phyloP scores from a whole-genome alignment of 2,113 vertebrate species.

The Xyrauchen texanus region DNA sequence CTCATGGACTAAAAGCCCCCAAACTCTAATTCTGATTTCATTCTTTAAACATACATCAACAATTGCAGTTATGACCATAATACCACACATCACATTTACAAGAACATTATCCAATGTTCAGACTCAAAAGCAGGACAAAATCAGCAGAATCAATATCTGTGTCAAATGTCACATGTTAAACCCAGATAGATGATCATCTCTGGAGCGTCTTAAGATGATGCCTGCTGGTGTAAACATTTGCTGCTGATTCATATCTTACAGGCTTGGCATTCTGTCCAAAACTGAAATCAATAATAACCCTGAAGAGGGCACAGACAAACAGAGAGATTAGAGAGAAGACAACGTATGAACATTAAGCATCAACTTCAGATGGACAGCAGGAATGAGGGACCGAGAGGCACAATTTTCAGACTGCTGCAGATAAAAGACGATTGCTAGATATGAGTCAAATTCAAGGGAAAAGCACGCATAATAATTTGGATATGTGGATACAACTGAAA shows the following conservation, averaged over 20 bases:
- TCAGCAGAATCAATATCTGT: not conserved
- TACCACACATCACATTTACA: not conserved
- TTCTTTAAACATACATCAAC: no score
- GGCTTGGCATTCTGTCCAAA: conserved; percentile 36
- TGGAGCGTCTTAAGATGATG: not conserved
- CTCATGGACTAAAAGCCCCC: no score
- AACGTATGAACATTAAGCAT: conserved; percentile 30
- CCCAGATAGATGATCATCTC: not conserved
- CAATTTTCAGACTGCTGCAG: not conserved
- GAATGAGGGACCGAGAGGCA: not conserved
- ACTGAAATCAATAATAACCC: conserved; percentile 35
- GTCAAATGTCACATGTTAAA: conserved; percentile 20
- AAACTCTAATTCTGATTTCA: no score
- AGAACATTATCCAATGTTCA: not conserved
- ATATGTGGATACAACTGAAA: not conserved
- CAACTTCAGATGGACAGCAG: not conserved
- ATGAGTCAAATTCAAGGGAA: conserved; percentile 5
- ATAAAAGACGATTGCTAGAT: conserved; percentile 2
- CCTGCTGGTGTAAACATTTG: conserved; percentile 35
- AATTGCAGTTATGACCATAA: not conserved
- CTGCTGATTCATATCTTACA: conserved; percentile 41
- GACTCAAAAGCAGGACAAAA: not conserved
- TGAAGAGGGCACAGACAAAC: conserved; percentile 15
- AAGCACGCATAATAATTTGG: not conserved
- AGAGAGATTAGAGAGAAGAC: conserved; percentile 32